phyloP scores from a whole-genome alignment of 2,797 vertebrate genomes.

The Bucorvus abyssinicus region DNA sequence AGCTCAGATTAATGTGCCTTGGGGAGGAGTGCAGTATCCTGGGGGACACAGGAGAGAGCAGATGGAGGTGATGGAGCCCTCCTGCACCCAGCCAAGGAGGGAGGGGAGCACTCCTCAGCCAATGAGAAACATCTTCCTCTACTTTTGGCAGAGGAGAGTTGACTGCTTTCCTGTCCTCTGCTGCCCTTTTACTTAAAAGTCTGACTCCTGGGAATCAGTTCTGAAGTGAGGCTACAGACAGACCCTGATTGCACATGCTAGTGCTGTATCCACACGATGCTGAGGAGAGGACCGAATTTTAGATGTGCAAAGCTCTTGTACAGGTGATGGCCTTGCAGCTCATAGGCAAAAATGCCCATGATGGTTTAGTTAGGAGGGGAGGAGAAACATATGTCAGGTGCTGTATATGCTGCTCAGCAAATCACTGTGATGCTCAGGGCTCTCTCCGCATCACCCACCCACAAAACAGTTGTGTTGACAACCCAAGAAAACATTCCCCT shows the following conservation, averaged over 20 bases:
- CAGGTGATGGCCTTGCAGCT: neutral
- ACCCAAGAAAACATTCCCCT: neutral
- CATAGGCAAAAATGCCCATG: neutral
- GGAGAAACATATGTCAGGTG: neutral
- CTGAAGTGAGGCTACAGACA: neutral
- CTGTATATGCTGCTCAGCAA: neutral
- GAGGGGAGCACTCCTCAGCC: neutral
- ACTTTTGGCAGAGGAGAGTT: neutral
- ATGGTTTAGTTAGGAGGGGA: neutral
- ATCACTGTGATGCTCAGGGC: neutral
- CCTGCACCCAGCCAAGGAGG: neutral
- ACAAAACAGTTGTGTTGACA: neutral
- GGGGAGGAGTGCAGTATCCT: neutral
- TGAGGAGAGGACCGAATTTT: neutral
- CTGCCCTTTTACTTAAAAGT: neutral
- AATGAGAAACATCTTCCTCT: neutral
- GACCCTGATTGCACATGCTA: accelerated
- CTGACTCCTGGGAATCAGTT: neutral
- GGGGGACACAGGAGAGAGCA: neutral
- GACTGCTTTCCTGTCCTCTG: neutral
- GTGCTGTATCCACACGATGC: accelerated
- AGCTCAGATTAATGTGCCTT: neutral
- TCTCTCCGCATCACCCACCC: neutral
- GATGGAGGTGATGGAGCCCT: neutral
- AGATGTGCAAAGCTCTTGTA: neutral